These are phyloP conservation scores for Gambusia affinis DNA, from an alignment of 2,113 vertebrate genomes.

Conservation along the genomic window DNA sequence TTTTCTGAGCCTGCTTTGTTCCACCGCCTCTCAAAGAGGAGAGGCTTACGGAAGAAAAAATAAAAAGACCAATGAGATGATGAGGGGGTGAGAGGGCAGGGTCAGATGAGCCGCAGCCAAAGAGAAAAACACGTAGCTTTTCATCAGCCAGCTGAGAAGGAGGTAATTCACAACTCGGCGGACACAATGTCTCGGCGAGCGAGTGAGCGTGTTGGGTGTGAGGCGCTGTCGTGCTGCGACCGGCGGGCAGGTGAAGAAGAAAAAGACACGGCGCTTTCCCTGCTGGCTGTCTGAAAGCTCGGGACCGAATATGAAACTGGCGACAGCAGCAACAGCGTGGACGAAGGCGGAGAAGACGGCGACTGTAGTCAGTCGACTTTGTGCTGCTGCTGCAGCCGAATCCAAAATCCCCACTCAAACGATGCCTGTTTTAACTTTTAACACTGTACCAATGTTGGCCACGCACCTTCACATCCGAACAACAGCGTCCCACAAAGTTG, in stretches of 20 bases:
- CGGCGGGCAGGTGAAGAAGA: slow-evolving; percentile 65
- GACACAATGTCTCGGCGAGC: slow-evolving; percentile 62
- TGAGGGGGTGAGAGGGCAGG: slow-evolving; percentile 56
- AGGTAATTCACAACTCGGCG: slow-evolving; percentile 77
- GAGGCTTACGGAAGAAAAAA: slow-evolving; percentile 54
- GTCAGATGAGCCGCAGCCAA: slow-evolving; percentile 70
- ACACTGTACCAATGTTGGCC: slow-evolving; percentile 68
- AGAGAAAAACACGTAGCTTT: slow-evolving; percentile 76
- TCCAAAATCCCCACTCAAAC: slow-evolving; percentile 48
- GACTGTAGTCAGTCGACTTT: slow-evolving; percentile 53
- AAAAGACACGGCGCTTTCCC: slow-evolving; percentile 59
- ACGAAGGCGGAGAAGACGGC: slow-evolving; percentile 38
- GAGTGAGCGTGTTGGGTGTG: slow-evolving; percentile 55
- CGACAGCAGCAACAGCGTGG: slow-evolving; percentile 29
- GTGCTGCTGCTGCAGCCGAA: slow-evolving; percentile 22
- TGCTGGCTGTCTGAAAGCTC: slow-evolving; percentile 53
- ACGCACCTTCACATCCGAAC: slow-evolving; percentile 61
- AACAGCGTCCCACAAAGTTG: slow-evolving; percentile 51
- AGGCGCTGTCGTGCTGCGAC: slow-evolving; percentile 62
- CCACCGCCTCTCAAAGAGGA: slow-evolving; percentile 61
- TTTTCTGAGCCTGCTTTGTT: slow-evolving; percentile 66
- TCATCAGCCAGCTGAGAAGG: slow-evolving; percentile 68
- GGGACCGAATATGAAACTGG: slow-evolving; percentile 51
- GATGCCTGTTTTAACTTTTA: slow-evolving; percentile 61
- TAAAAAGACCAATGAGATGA: slow-evolving; percentile 60